Conservation (phyloP, 2,797 vertebrate genomes). For the Myripristis murdjan region DNA sequence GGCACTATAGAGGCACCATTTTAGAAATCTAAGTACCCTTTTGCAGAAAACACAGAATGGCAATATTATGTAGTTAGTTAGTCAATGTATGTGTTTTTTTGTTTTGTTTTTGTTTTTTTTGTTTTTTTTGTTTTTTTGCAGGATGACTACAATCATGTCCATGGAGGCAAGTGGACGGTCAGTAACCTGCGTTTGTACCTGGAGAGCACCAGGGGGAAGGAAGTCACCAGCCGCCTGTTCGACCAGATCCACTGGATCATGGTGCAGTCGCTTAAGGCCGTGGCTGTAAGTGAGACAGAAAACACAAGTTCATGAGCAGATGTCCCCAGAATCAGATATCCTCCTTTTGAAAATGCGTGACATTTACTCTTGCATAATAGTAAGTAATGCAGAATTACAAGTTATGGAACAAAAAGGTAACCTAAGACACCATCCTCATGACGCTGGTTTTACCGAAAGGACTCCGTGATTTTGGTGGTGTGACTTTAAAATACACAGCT, state of each 20-base stretch:
- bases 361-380: too few relatives aligned
- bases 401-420: too few relatives aligned
- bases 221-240: constrained; percentile 94
- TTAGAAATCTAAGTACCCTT: neutral
- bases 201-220: constrained; percentile 96
- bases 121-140: constrained; percentile 70
- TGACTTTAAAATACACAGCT: constrained; percentile 23
- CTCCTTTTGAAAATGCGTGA: neutral
- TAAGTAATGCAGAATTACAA: too few relatives aligned
- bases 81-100: constrained; percentile 24
- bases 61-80: constrained; percentile 7
- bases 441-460: neutral
- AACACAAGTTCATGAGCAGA: too few relatives aligned
- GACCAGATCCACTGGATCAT: constrained; percentile 99
- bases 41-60: neutral
- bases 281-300: constrained; percentile 89
- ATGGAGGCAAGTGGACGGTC: constrained; percentile 98
- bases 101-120: too few relatives aligned
- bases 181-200: constrained; percentile 95
- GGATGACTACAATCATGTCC: constrained; percentile 99
- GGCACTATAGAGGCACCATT: neutral
- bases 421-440: neutral
- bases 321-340: neutral
- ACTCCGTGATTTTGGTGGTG: neutral
- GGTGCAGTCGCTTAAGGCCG: constrained; percentile 97